Conservation (phyloP, 2,113 vertebrate genomes). For the Crotalus tigris region DNA sequence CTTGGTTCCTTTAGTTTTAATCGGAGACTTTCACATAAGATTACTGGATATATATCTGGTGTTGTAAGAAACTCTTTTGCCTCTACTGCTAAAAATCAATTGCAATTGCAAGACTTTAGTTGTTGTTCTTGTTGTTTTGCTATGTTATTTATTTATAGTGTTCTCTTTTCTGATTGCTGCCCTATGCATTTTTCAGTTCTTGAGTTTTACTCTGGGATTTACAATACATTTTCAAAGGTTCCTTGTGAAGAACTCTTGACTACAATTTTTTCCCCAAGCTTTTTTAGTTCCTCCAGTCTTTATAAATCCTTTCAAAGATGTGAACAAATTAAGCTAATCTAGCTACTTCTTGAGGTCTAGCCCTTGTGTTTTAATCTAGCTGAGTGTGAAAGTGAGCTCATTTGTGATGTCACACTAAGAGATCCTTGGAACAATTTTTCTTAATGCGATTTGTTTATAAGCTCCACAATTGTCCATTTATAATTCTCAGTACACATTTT, state of each 20-base stretch:
- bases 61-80: neutral
- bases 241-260: neutral
- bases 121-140: neutral
- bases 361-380: neutral
- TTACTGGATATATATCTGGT: neutral
- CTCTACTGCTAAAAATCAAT: neutral
- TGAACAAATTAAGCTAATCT: too few species aligned
- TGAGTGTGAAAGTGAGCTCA: neutral
- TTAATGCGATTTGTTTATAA: slow-evolving; percentile 12
- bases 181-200: neutral
- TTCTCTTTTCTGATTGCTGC: neutral
- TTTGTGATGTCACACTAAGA: neutral
- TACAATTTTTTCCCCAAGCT: neutral
- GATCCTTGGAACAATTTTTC: neutral
- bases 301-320: neutral
- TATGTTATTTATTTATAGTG: neutral
- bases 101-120: neutral
- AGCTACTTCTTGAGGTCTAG: neutral
- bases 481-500: slow-evolving; percentile 6
- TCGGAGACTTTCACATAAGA: neutral
- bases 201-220: neutral
- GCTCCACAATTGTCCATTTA: neutral
- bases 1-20: neutral
- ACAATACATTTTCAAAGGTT: neutral
- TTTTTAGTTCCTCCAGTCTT: neutral